Evolutionary conservation across 2,797 vertebrate genomes (phyloP).

Genomic region (Phrynocephalus guinanensis): DNA sequence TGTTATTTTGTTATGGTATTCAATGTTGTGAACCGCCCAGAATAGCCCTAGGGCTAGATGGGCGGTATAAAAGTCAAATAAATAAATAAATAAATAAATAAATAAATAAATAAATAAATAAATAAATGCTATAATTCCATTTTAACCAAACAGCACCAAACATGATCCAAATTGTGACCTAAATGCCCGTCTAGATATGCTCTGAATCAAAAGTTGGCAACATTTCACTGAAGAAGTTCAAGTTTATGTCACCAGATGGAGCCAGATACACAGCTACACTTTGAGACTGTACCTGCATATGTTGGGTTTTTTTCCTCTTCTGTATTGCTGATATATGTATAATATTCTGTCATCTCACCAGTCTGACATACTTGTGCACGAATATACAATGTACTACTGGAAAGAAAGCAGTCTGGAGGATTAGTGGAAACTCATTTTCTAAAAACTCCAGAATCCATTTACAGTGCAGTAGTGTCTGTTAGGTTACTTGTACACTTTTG

Average conservation of each 20-base stretch:
- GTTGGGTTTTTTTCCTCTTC: neutral
- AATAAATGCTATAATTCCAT: too few species aligned
- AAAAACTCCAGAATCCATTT: neutral
- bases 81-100: too few species aligned
- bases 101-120: too few species aligned
- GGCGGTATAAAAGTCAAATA: too few species aligned
- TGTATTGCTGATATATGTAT: neutral
- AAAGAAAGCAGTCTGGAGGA: neutral
- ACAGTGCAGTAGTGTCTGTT: neutral
- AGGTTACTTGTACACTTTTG: neutral
- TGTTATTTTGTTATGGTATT: too few species aligned
- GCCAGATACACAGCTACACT: neutral
- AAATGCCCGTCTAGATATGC: too few species aligned
- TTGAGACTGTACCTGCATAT: neutral
- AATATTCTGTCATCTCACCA: neutral
- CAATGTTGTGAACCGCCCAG: too few species aligned
- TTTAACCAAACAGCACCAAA: too few species aligned
- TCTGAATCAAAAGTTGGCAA: neutral
- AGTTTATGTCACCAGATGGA: constrained; percentile 25
- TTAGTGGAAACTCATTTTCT: neutral
- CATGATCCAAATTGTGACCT: too few species aligned
- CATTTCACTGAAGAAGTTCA: neutral
- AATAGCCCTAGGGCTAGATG: too few species aligned
- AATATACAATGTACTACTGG: neutral
- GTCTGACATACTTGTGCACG: neutral